Evolutionary conservation across 1,140 invertebrate species (phyloP).

Genomic region (Aphelinus atriplicis): DNA sequence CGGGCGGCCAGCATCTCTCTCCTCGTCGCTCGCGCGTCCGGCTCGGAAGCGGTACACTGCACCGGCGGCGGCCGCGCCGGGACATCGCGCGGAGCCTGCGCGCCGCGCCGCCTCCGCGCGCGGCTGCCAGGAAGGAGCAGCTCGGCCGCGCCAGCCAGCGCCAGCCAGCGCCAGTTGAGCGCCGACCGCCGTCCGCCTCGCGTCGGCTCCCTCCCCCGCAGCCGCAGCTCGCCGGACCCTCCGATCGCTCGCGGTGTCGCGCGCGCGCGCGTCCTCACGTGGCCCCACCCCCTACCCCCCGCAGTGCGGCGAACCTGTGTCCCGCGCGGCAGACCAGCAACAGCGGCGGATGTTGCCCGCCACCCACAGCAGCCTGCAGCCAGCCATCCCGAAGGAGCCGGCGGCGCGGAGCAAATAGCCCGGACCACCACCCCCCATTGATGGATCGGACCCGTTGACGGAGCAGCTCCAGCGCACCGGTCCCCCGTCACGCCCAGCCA

Average conservation of each 20-base stretch:
- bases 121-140: neutral
- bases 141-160: neutral
- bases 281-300: neutral
- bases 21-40: neutral
- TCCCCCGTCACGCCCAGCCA: neutral
- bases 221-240: too few relatives aligned
- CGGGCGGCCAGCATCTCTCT: neutral
- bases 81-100: neutral
- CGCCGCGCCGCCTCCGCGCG: too few relatives aligned
- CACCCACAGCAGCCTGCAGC: too few relatives aligned
- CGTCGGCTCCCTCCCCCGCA: neutral
- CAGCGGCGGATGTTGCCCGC: too few relatives aligned
- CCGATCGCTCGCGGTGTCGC: too few relatives aligned
- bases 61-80: neutral
- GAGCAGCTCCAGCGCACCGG: too few relatives aligned
- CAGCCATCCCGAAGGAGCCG: too few relatives aligned
- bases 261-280: neutral
- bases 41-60: neutral
- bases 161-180: constrained; percentile 7
- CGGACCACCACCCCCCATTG: neutral
- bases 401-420: neutral
- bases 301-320: too few relatives aligned
- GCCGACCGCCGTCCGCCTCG: constrained; percentile 13
- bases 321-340: too few relatives aligned
- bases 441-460: too few relatives aligned